Evolutionary conservation across 2,888 invertebrate species (phyloP).

Genomic region (Apeira syringaria): DNA sequence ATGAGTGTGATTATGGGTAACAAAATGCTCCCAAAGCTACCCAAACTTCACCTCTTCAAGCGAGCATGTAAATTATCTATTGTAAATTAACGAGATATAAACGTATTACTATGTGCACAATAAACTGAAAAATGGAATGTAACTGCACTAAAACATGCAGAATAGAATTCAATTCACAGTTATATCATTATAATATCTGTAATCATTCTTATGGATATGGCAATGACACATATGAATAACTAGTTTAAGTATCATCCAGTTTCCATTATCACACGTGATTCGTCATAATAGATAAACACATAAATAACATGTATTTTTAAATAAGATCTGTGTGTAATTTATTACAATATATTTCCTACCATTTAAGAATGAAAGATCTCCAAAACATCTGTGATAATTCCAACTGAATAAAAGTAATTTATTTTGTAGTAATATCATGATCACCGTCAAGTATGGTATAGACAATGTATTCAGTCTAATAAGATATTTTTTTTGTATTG

Average conservation of each 20-base stretch:
- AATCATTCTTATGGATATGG: slow-evolving; percentile 2
- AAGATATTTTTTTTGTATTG: slow-evolving; percentile 29
- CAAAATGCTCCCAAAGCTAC: too few relatives aligned
- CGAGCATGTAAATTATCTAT: too few relatives aligned
- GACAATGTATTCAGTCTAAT: slow-evolving; percentile 25
- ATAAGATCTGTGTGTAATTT: slow-evolving; percentile 44
- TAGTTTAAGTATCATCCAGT: slow-evolving; percentile 21
- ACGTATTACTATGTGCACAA: too few relatives aligned
- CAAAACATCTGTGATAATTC: slow-evolving; percentile 81
- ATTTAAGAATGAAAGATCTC: slow-evolving; percentile 80
- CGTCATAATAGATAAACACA: slow-evolving; percentile 48
- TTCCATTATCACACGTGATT: slow-evolving; percentile 29
- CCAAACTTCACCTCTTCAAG: too few relatives aligned
- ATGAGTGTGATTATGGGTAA: too few relatives aligned
- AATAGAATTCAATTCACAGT: too few relatives aligned
- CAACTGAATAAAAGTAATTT: slow-evolving; percentile 77
- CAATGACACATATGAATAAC: slow-evolving; percentile 1
- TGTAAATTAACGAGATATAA: too few relatives aligned
- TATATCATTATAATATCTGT: not conserved
- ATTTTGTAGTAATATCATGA: slow-evolving; percentile 62
- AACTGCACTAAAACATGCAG: too few relatives aligned
- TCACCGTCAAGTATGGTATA: slow-evolving; percentile 24
- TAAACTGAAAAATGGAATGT: too few relatives aligned
- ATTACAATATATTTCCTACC: slow-evolving; percentile 67
- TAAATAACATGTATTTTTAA: slow-evolving; percentile 45